These are phyloP conservation scores for Paralichthys olivaceus DNA, from an alignment of 2,113 vertebrate genomes.

Conservation along the genomic window DNA sequence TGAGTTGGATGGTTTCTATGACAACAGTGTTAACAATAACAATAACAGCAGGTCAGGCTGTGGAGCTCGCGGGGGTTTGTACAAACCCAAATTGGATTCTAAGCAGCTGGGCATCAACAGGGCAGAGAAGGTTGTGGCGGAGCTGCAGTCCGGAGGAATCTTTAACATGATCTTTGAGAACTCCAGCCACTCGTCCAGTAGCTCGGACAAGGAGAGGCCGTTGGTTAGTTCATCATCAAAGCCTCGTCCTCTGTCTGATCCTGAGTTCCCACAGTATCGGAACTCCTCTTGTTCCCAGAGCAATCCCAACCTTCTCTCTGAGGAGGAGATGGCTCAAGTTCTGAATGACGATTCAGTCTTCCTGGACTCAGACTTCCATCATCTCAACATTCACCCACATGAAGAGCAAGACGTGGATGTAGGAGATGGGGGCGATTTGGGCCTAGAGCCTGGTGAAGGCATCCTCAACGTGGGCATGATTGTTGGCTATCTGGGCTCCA, in stretches of 20 bases:
- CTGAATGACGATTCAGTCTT: conserved; percentile 87
- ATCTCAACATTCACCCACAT: conserved; percentile 67
- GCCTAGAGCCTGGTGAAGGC: conserved; percentile 81
- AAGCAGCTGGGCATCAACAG: conserved; percentile 94
- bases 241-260: conserved; percentile 84
- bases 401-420: conserved; percentile 71
- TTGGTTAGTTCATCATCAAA: conserved; percentile 69
- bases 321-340: conserved; percentile 86
- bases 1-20: conserved; percentile 87
- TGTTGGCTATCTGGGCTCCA: conserved; percentile 96
- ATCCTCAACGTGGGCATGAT: conserved; percentile 98
- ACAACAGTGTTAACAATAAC: conserved; percentile 82
- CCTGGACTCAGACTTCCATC: conserved; percentile 73
- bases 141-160: conserved; percentile 96
- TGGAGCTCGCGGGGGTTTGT: conserved; percentile 79
- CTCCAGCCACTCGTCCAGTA: conserved; percentile 85
- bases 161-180: conserved; percentile 98
- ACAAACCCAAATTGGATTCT: conserved; percentile 89
- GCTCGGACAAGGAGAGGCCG: conserved; percentile 84
- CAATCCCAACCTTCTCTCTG: conserved; percentile 83
- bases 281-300: conserved; percentile 63
- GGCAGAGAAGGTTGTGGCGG: conserved; percentile 94
- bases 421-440: conserved; percentile 83
- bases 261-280: conserved; percentile 77
- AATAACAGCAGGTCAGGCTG: conserved; percentile 66